Evolutionary conservation across 2,888 invertebrate genomes (phyloP).

Genomic region (Abrostola triplasia): DNA sequence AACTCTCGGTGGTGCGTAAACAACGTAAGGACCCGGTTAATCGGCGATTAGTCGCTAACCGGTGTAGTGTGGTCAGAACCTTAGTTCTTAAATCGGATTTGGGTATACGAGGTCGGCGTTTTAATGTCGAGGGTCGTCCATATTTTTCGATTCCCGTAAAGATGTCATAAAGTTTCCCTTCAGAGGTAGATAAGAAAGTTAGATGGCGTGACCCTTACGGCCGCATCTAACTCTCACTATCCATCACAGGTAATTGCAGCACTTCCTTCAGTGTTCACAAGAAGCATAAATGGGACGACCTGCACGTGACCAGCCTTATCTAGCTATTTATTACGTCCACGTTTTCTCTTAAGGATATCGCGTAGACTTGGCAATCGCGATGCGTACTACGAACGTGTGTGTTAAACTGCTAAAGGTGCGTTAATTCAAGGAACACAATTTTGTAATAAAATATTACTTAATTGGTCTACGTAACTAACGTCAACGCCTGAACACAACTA

Average conservation of each 20-base stretch:
- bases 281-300: conserved; percentile 79
- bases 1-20: conserved; percentile 41
- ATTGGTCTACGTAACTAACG: not conserved
- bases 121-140: conserved; percentile 78
- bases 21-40: conserved; percentile 45
- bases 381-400: conserved; percentile 28
- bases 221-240: conserved; percentile 80
- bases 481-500: no score
- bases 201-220: conserved; percentile 77
- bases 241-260: conserved; percentile 83
- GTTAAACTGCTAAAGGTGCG: conserved; percentile 20
- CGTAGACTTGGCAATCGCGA: conserved; percentile 47
- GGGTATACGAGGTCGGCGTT: conserved; percentile 68
- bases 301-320: conserved; percentile 81
- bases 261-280: conserved; percentile 82
- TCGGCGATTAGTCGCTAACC: conserved; percentile 44
- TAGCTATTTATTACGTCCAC: conserved; percentile 75
- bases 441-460: not conserved
- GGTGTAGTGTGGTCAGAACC: conserved; percentile 45
- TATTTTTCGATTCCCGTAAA: conserved; percentile 83
- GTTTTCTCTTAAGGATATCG: conserved; percentile 69
- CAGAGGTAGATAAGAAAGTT: conserved; percentile 83
- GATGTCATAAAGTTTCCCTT: conserved; percentile 83
- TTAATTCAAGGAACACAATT: conserved; percentile 2
- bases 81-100: conserved; percentile 68